Base-by-base conservation (phyloP, 1,140 invertebrate species). In the Drosophila mayri region DNA sequence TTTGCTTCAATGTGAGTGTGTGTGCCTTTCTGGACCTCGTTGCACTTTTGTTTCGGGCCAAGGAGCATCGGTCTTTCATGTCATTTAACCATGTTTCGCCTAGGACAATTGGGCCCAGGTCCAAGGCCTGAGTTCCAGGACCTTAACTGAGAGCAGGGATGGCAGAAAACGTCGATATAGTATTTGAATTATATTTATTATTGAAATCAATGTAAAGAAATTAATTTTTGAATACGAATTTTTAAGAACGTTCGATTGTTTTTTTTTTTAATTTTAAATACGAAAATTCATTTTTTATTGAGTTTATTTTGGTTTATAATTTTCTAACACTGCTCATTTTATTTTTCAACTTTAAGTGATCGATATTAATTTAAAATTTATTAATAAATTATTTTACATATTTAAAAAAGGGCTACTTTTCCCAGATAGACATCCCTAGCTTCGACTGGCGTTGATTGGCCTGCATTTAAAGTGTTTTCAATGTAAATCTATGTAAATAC, bases 1-100 rank as follows among this genome's bases (percentile, higher is more conserved):
- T 88, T 88, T 88, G 76, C 76, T 49, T 40, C 28, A 37, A 14
- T 63, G 28, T 38, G 22, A 25, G 32, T 54, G 20, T 54, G 50
- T 58, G 49, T 76, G 28, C 64, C 60, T 70, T 58, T 62, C 50
- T 40, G 79, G 63, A 88, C 84, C 83, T 83, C 83, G 72, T 70
- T 86, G 83, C 83, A 87, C 84, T 88, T 88, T 84, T 84, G 66
- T 77, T 64, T 73, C 41, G 38, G 70, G 22, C 70, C 52, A 60
- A 72, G 66, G 62, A 66, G 49, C 73, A 77, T 81, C 79, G 81
- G 64, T 80, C 81, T 84, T 88, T 88, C 76, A 81, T 88, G 84
- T 88, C 85, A 87, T 87, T 87, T 87, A 88, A 88, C 76, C 79
- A 83, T 76, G 81, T 77, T 88, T 70, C 67, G 67, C 43, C 28